phyloP scores from a whole-genome alignment of 2,113 vertebrate genomes.

The Larimichthys crocea region DNA sequence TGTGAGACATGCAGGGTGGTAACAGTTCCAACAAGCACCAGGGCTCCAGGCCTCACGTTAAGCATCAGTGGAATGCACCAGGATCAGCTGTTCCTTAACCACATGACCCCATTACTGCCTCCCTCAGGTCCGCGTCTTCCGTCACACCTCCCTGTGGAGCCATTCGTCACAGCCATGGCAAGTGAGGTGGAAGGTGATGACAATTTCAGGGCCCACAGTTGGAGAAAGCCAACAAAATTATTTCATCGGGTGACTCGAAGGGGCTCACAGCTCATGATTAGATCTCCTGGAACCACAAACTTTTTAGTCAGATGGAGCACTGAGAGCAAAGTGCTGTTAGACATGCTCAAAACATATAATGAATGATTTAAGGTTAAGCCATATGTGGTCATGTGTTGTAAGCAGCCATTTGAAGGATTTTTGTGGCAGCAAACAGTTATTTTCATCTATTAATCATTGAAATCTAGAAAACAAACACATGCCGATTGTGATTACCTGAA shows the following conservation, averaged over 20 bases:
- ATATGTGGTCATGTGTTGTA: not conserved
- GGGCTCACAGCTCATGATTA: conserved; percentile 2
- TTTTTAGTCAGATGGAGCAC: not conserved
- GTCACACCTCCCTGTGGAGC: conserved; percentile 31
- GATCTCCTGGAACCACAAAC: not conserved
- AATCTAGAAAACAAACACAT: not conserved
- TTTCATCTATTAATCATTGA: not conserved
- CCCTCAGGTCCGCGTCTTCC: conserved; percentile 9
- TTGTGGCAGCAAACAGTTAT: not conserved
- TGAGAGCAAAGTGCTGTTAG: not conserved
- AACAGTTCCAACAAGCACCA: conserved; percentile 25
- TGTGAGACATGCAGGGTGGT: not conserved
- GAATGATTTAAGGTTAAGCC: not conserved
- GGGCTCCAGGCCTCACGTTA: conserved; percentile 32
- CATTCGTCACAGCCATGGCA: not conserved
- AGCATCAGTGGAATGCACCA: conserved; percentile 59
- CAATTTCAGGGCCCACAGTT: conserved; percentile 10
- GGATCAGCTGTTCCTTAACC: conserved; percentile 65
- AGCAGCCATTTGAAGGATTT: not conserved
- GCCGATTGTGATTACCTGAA: not conserved
- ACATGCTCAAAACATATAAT: not conserved
- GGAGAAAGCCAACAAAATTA: conserved; percentile 1
- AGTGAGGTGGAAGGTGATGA: not conserved
- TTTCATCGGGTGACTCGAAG: conserved; percentile 1
- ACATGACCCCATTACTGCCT: conserved; percentile 51